Conservation (phyloP, 2,888 invertebrate species). For the Cyrtodaria siliqua region DNA sequence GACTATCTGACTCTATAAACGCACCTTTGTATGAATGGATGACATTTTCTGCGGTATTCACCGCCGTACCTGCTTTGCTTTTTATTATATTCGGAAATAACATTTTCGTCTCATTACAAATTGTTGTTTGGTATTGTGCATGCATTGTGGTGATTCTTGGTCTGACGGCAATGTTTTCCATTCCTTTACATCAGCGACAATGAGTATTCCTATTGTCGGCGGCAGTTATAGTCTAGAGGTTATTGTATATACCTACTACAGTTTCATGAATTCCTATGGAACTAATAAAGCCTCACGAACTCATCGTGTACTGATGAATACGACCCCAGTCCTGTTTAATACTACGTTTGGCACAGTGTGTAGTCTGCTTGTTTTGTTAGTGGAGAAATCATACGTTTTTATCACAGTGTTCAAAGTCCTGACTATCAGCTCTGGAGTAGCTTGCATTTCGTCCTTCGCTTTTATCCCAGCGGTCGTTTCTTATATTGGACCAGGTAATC, state of each 20-base stretch:
- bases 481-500: slow-evolving; percentile 26
- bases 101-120: slow-evolving; percentile 8
- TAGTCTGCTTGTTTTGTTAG: slow-evolving; percentile 30
- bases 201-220: slow-evolving; percentile 27
- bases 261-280: slow-evolving; percentile 32
- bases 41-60: slow-evolving; percentile 23
- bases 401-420: slow-evolving; percentile 30
- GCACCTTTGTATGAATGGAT: slow-evolving; percentile 32
- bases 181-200: slow-evolving; percentile 38
- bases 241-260: slow-evolving; percentile 24
- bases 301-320: slow-evolving; percentile 24
- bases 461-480: slow-evolving; percentile 30
- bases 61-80: slow-evolving; percentile 8
- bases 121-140: slow-evolving; percentile 29
- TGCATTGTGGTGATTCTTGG: slow-evolving; percentile 24
- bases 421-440: slow-evolving; percentile 22
- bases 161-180: slow-evolving; percentile 21
- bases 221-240: slow-evolving; percentile 27
- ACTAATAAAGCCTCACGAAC: slow-evolving; percentile 22
- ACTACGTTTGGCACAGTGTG: slow-evolving; percentile 36
- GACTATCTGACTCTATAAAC: slow-evolving; percentile 30
- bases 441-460: slow-evolving; percentile 20
- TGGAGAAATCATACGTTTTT: slow-evolving; percentile 48
- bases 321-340: slow-evolving; percentile 32
- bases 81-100: slow-evolving; percentile 17